Evolutionary conservation across 1,140 invertebrate species (phyloP).

Genomic region (Zaprionus ghesquierei): DNA sequence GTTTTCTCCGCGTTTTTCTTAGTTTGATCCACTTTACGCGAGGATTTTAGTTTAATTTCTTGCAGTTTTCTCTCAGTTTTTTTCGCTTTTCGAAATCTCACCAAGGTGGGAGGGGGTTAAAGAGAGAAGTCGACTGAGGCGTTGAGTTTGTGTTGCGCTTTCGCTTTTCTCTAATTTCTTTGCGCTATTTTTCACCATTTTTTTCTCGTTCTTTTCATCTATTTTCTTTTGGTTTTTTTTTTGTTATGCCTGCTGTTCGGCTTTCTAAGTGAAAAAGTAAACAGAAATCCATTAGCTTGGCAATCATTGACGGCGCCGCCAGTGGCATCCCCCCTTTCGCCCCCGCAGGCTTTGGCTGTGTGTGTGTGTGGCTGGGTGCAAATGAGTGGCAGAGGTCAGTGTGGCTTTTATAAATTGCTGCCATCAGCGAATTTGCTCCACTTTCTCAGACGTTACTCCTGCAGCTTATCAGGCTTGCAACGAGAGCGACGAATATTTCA

Average conservation of each 20-base stretch:
- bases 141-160: slow-evolving; percentile 60
- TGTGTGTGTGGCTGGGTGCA: slow-evolving; percentile 2
- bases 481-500: slow-evolving; percentile 35
- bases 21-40: slow-evolving; percentile 74
- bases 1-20: slow-evolving; percentile 41
- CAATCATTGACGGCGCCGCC: slow-evolving; percentile 78
- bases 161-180: slow-evolving; percentile 79
- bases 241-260: slow-evolving; percentile 32
- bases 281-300: slow-evolving; percentile 82
- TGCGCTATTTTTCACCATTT: slow-evolving; percentile 73
- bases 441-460: slow-evolving; percentile 49
- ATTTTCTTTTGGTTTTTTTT: slow-evolving; percentile 3
- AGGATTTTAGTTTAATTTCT: slow-evolving; percentile 80
- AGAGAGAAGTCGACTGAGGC: background rate
- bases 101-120: background rate
- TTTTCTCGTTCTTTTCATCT: slow-evolving; percentile 29
- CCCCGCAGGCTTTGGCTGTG: too few relatives aligned
- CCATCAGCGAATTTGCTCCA: slow-evolving; percentile 72
- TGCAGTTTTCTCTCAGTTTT: slow-evolving; percentile 52
- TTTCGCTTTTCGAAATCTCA: slow-evolving; percentile 9
- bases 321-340: slow-evolving; percentile 30
- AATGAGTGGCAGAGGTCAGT: slow-evolving; percentile 45
- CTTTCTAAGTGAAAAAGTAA: slow-evolving; percentile 80
- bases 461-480: slow-evolving; percentile 20
- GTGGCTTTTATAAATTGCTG: slow-evolving; percentile 76